Conservation (phyloP, 2,113 vertebrate species). For the Engraulis encrasicolus region DNA sequence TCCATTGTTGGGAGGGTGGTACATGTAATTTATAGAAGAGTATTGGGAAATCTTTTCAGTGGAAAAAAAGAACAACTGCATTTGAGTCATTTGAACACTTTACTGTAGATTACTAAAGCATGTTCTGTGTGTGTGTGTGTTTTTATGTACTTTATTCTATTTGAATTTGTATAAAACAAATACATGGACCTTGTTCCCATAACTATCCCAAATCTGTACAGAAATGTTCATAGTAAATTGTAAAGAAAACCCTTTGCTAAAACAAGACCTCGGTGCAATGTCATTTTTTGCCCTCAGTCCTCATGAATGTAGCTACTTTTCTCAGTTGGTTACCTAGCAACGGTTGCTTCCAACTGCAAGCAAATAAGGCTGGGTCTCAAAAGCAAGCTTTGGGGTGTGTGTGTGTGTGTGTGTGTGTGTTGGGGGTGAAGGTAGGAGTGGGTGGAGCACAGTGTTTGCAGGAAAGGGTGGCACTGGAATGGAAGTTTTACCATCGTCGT, state of each 20-base stretch:
- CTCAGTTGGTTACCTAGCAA: conserved; percentile 55
- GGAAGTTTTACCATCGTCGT: background rate
- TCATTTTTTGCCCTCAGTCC: conserved; percentile 1
- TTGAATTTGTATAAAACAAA: conserved; percentile 24
- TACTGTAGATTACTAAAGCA: conserved; percentile 58
- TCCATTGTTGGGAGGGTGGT: conserved; percentile 39
- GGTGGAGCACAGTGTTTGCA: background rate
- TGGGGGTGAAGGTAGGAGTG: background rate
- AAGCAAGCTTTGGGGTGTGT: conserved; percentile 22
- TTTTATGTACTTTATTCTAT: conserved; percentile 24
- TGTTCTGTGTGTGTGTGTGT: conserved; percentile 7
- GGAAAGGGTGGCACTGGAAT: background rate
- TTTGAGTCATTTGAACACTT: conserved; percentile 55
- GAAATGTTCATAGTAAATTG: conserved; percentile 67
- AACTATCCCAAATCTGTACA: conserved; percentile 64
- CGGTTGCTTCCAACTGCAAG: conserved; percentile 35
- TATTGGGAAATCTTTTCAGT: conserved; percentile 35
- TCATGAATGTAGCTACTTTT: conserved; percentile 50
- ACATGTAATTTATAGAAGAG: conserved; percentile 62
- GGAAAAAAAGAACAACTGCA: conserved; percentile 50
- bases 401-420: too few species aligned
- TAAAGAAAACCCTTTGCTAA: conserved; percentile 59
- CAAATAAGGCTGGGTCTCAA: conserved; percentile 46
- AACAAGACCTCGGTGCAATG: conserved; percentile 57
- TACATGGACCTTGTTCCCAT: conserved; percentile 47